Evolutionary conservation across 2,888 invertebrate species (phyloP), one percentile per base, ranked within the genome.

Genomic region (Spialia ferax): DNA sequence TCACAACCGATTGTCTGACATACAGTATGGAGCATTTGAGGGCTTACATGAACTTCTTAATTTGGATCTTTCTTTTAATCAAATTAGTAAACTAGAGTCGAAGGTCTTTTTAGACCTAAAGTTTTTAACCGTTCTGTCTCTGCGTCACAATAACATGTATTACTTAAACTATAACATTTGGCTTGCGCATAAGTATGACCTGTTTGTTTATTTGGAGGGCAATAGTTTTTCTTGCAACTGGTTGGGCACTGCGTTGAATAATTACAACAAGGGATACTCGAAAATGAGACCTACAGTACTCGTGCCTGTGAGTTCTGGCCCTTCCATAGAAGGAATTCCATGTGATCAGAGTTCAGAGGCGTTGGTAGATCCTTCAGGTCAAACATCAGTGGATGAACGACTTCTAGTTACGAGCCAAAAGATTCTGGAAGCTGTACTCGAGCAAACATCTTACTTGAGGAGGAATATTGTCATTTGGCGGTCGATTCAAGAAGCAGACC

Each of bases 201-300:
- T 93, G 52, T 80, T 67, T 10, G 82, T 92, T 2, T 85, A 81
- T 71, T 63, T 93, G 2, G 93, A 93, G 54, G 88, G 84, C 1
- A 93, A 91, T 62, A 80, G 79, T 18, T 80, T 90, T 3, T 80
- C 84, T 8, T 93, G 93, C 62, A 82, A 86, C 1, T 93, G 92
- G 92, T 72, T 93, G 35, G 80, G 79, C 0, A 75, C 72, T 7
- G 89, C 86, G 0, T 69, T 93, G 42, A 82, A 68, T 2, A 86
- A 91, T 71, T 87, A 74, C 59, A 82, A 89, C 10, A 89, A 85
- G 71, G 91, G 90, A 0, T 90, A 82, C 69, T 85, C 91, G 0
- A 89, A 77, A 69, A 88, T 92, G 83, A 79, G 74, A 22, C 92
- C 90, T 0, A 68, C 77, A 0, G 86, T 83, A 1, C 42, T 81